Evolutionary conservation across 2,797 vertebrate genomes (phyloP), one percentile per base, ranked within the genome.

Genomic region (Hydrophis major): DNA sequence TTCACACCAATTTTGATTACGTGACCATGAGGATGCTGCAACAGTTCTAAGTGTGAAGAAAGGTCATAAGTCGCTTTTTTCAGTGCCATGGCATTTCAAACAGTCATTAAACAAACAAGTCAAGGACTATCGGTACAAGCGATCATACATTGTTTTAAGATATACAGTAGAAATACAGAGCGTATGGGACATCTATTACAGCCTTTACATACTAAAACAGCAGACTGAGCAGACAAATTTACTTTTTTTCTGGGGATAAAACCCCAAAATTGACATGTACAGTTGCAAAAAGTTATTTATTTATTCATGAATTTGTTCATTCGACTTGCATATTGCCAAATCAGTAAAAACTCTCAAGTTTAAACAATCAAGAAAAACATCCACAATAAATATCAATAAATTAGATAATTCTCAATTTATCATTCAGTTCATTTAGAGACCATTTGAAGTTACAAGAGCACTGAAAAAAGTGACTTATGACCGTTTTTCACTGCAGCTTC

Each of bases 1-100:
- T 96, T 96, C 89, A 93, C 93, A 78, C 74, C 32, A 69, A 69
- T 69, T 69, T 69, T 16, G n/a, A 69, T 69, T 5, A 69, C 1
- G 0, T 16, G 66, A 69, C n/a, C 13, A 16, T 32, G 12, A 5
- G 63, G 28, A 66, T 16, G 28, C 5, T 69, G 28, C 63, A 6
- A 32, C 2, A 13, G 13, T 32, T 69, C 4, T n/a, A 66, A 66
- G 63, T n/a, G 28, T 66, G 28, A 66, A 66, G 32, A 69, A 16
- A 5, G 11, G 28, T 32, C 63, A 69, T 32, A n/a, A 66, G 28
- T 69, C 13, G 13, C 13, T 16, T 32, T 69, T 69, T 32, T 69
- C 63, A 69, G 5, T n/a, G 28, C 12, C 4, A 1, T 66, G 14
- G 63, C 16, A n/a, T 69, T 69, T 69, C 5, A n/a, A 69, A 69